Evolutionary conservation across 2,113 vertebrate species (phyloP).

Genomic region (Podilymbus podiceps): DNA sequence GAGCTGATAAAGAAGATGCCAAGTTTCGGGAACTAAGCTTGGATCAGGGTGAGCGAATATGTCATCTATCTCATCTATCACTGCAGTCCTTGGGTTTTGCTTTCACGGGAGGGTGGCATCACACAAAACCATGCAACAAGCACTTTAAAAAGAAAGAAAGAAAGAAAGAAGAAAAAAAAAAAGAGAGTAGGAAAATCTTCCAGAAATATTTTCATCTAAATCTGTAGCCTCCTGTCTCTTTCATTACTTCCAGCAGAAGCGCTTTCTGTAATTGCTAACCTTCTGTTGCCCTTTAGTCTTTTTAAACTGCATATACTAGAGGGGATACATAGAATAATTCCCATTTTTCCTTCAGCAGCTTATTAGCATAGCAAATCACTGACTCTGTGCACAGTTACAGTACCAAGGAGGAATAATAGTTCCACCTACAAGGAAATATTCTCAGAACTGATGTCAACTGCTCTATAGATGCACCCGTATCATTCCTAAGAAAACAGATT

Average conservation of each 20-base stretch:
- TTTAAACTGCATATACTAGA: neutral
- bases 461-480: neutral
- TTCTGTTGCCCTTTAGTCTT: neutral
- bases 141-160: neutral
- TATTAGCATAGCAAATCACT: neutral
- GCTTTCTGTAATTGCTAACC: neutral
- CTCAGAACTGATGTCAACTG: constrained; percentile 40
- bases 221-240: neutral
- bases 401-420: constrained; percentile 17
- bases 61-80: neutral
- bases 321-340: neutral
- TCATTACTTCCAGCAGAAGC: neutral
- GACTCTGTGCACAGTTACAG: neutral
- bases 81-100: neutral
- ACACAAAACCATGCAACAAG: neutral
- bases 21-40: neutral
- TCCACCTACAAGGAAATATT: constrained; percentile 60
- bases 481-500: neutral
- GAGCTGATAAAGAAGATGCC: neutral
- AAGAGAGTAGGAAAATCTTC: neutral
- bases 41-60: neutral
- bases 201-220: neutral
- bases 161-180: neutral
- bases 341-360: neutral
- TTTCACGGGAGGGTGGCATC: neutral